Percentiles rank a stretch among this genome's conserved stretches.
phyloP scores from a whole-genome alignment of 2,113 vertebrate species.

The Istiophorus platypterus region DNA sequence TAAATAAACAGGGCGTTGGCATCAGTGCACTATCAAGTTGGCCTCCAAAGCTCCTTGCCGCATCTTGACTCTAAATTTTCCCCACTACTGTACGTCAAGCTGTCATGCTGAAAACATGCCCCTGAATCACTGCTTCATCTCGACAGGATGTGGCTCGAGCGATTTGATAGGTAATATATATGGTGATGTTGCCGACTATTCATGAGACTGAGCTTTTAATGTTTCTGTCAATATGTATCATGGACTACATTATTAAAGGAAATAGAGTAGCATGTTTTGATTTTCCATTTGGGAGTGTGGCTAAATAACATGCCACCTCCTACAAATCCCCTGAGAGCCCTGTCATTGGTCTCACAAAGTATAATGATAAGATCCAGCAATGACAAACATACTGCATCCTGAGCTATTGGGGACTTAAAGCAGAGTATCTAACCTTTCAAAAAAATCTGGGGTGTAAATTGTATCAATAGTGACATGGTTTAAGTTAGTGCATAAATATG shows the following conservation, averaged over 20 bases:
- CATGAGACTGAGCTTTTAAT: constrained; percentile 41
- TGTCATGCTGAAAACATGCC: constrained; percentile 21
- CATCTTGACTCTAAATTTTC: constrained; percentile 38
- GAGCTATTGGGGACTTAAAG: constrained; percentile 5
- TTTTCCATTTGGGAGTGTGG: not conserved
- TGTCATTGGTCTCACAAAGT: constrained; percentile 31
- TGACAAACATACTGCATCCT: constrained; percentile 38
- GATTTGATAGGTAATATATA: too few relatives aligned
- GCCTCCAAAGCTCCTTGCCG: constrained; percentile 49
- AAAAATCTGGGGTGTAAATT: constrained; percentile 1
- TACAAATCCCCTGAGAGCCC: constrained; percentile 29
- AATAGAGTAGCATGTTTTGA: constrained; percentile 28
- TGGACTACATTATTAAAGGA: not conserved
- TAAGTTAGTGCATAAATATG: constrained; percentile 26
- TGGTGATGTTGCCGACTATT: constrained; percentile 41
- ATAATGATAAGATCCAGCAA: constrained; percentile 17
- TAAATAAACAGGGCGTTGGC: constrained; percentile 43
- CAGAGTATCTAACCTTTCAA: constrained; percentile 18
- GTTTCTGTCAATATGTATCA: constrained; percentile 29
- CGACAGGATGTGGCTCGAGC: constrained; percentile 7
- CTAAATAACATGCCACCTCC: not conserved
- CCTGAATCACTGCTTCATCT: constrained; percentile 42
- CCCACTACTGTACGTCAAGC: constrained; percentile 11
- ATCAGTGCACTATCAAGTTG: constrained; percentile 40
- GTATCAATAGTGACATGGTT: constrained; percentile 16